phyloP scores from a whole-genome alignment of 2,888 invertebrate genomes.

The Nephrotoma flavescens region DNA sequence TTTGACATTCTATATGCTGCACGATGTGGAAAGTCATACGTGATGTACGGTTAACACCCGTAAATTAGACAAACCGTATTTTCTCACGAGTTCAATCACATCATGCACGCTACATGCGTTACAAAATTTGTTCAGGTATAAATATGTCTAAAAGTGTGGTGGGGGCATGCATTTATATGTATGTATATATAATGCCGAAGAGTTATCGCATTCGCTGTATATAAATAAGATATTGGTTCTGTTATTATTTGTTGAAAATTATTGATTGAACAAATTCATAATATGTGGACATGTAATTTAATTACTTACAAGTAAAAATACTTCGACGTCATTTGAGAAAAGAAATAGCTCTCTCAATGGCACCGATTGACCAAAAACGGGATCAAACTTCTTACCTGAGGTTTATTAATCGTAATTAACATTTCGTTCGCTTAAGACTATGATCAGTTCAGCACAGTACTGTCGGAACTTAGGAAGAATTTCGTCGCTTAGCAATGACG shows the following conservation, averaged over 20 bases:
- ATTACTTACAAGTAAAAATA: neutral
- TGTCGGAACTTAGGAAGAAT: no score
- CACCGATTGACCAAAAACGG: no score
- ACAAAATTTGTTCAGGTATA: neutral
- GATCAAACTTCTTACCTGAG: no score
- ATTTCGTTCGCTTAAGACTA: no score
- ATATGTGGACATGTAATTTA: neutral
- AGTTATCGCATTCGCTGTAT: neutral
- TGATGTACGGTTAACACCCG: neutral
- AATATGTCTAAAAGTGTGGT: no score
- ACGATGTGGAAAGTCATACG: neutral
- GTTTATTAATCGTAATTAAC: no score
- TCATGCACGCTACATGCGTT: neutral
- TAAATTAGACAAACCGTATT: neutral
- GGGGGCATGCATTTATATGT: no score
- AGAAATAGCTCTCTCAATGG: neutral
- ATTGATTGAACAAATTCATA: neutral
- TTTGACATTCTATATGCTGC: neutral
- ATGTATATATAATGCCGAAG: neutral
- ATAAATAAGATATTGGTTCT: neutral
- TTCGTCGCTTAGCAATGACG: no score
- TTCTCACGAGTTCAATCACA: neutral
- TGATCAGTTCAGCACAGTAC: no score
- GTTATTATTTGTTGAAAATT: neutral
- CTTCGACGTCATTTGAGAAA: neutral